Evolutionary conservation across 2,113 vertebrate species (phyloP).

Genomic region (Merops nubicus): DNA sequence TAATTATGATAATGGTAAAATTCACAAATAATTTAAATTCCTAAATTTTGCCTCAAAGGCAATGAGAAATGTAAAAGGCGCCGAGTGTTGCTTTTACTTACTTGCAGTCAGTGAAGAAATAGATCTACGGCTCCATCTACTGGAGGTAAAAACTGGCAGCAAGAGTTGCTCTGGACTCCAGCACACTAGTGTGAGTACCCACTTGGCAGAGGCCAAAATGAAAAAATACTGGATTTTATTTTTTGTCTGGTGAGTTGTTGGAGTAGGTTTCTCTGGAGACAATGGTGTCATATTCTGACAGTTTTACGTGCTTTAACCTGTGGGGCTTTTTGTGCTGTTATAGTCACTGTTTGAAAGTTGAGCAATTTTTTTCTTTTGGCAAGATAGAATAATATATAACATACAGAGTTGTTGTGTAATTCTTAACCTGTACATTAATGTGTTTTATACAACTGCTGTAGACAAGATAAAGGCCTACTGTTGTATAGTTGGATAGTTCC

Average conservation of each 20-base stretch:
- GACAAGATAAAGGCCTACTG: not conserved
- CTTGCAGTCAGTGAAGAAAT: not conserved
- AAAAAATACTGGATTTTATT: not conserved
- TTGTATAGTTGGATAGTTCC: not conserved
- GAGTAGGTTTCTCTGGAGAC: not conserved
- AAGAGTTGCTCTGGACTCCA: fast-evolving
- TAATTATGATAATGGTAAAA: not conserved
- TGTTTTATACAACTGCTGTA: not conserved
- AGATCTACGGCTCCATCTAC: constrained; percentile 44
- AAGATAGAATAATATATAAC: not conserved
- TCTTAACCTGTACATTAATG: not conserved
- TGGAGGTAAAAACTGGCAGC: not conserved
- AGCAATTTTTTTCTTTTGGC: not conserved
- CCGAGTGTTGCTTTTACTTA: not conserved
- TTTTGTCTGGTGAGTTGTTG: not conserved
- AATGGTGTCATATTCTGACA: not conserved
- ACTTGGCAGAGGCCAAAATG: not conserved
- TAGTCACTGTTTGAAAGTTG: not conserved
- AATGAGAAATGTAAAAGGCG: not conserved
- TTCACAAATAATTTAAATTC: not conserved
- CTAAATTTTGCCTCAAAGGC: not conserved
- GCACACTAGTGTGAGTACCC: not conserved
- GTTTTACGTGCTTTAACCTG: not conserved
- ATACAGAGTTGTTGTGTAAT: not conserved
- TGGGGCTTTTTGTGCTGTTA: fast-evolving